Percentiles rank a stretch among this genome's conserved stretches.
Conservation (phyloP, 2,797 vertebrate species). For the Sebastes oblongus region DNA sequence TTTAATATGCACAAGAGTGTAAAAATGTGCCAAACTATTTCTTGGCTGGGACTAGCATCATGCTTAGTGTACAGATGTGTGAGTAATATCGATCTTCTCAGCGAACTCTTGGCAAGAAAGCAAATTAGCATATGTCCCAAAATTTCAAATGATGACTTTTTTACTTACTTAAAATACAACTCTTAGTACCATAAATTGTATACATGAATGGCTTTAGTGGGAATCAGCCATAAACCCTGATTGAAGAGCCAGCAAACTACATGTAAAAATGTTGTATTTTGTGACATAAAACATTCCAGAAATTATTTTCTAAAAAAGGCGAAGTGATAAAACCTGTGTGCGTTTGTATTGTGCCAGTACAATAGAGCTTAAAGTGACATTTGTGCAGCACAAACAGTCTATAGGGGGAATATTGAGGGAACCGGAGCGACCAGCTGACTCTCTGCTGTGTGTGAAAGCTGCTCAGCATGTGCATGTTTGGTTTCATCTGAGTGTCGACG, state of each 20-base stretch:
- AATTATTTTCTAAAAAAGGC: not conserved
- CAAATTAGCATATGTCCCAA: not conserved
- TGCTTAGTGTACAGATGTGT: not conserved
- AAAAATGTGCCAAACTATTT: not conserved
- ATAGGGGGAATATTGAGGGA: constrained; percentile 12
- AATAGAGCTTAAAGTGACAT: constrained; percentile 15
- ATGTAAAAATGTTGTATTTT: not conserved
- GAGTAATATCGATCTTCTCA: fast-evolving
- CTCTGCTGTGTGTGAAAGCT: constrained; percentile 45
- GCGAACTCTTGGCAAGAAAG: not conserved
- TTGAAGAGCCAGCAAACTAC: not conserved
- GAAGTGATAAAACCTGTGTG: not conserved
- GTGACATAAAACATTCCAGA: not conserved
- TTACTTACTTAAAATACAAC: not conserved
- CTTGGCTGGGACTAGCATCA: not conserved
- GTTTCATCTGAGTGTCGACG: constrained; percentile 48
- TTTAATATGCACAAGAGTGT: not conserved
- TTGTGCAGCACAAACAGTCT: constrained; percentile 11
- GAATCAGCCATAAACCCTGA: not conserved
- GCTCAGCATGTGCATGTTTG: constrained; percentile 77
- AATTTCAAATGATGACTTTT: not conserved
- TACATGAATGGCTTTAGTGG: not conserved
- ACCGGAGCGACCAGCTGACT: constrained; percentile 61
- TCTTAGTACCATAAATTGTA: not conserved
- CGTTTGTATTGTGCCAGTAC: not conserved